Conservation (phyloP, 2,888 invertebrate species). For the Siphlonurus alternatus region DNA sequence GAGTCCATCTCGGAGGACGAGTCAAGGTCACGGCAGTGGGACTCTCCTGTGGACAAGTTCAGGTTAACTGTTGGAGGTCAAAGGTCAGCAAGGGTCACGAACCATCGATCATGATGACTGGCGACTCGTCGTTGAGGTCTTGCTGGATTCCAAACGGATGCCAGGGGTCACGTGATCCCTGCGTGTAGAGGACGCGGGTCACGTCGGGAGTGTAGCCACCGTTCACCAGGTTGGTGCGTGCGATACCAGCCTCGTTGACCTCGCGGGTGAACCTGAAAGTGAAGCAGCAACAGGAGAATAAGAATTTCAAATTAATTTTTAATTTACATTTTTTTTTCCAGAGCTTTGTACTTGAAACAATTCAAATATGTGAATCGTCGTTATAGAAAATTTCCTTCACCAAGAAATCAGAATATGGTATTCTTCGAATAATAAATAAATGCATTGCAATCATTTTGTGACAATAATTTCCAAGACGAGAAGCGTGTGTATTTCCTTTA, state of each 20-base stretch:
- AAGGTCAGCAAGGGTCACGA: neutral
- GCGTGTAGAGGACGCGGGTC: constrained; percentile 63
- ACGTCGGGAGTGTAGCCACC: constrained; percentile 55
- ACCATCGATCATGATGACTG: constrained; percentile 65
- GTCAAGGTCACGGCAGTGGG: neutral
- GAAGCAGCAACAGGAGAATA: too few species aligned
- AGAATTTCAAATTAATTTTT: too few species aligned
- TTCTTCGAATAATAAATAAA: neutral
- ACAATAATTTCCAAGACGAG: neutral
- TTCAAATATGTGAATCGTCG: too few species aligned
- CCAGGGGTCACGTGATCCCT: constrained; percentile 83
- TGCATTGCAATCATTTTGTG: neutral
- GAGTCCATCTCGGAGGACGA: neutral
- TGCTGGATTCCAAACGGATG: constrained; percentile 57
- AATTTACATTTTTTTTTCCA: too few species aligned
- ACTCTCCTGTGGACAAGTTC: neutral
- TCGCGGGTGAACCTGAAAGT: constrained; percentile 36
- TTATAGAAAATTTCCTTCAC: too few species aligned
- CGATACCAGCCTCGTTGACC: constrained; percentile 42
- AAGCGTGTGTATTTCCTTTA: neutral
- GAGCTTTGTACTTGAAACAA: too few species aligned
- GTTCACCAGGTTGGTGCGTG: constrained; percentile 60
- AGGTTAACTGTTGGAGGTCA: too few species aligned
- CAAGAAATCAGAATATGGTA: too few species aligned
- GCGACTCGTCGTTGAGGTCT: constrained; percentile 36